Base-by-base conservation (phyloP, 37 sponge, comb jelly and placozoan species). In the Trichoplax adhaerens region DNA sequence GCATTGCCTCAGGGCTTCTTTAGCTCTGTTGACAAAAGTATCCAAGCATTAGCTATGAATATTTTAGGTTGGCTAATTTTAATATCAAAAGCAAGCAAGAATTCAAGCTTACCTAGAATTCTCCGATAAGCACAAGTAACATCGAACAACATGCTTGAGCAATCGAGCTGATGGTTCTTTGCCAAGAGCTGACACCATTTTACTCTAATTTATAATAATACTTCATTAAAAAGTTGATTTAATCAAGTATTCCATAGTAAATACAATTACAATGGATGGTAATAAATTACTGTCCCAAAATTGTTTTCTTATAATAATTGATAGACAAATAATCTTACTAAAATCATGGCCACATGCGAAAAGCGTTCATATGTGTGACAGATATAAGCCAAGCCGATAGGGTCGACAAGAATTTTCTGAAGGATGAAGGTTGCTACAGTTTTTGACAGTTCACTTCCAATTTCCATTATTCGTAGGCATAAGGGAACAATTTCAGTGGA, bases 281-380 rank as follows among this genome's bases (percentile, higher is more conserved):
- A 12, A 12, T 60, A 60, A 29, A 29, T 12, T n/a, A 60, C 62
- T 12, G 62, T 60, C 62, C 62, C 8, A n/a, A 12, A 12, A 60
- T 60, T 60, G 8, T 60, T 12, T 12, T 60, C 8, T n/a, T 60
- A 12, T 8, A 60, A n/a, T 60, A 12, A 8, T n/a, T 60, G 62
- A 60, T 60, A 60, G 10, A 7, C 12, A 67, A 10, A 46, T 46
- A 10, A 3, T 73, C 83, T 73, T 56, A 89, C 90, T 68, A 93
- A 77, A 53, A 93, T 81, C 77, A 65, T 85, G 3, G 94, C 83
- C n/a, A 95, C 97, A 72, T 91, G 94, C 51, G 90, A 84, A 69
- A 95, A 95, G 52, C 97, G 72, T 67, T 95, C 97, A 76, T 82
- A 95, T 0, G 97, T 95, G 71, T 95, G 93, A 62, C 97, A 95